Conservation (phyloP, 2,113 vertebrate species). For the Stigmatopora nigra region DNA sequence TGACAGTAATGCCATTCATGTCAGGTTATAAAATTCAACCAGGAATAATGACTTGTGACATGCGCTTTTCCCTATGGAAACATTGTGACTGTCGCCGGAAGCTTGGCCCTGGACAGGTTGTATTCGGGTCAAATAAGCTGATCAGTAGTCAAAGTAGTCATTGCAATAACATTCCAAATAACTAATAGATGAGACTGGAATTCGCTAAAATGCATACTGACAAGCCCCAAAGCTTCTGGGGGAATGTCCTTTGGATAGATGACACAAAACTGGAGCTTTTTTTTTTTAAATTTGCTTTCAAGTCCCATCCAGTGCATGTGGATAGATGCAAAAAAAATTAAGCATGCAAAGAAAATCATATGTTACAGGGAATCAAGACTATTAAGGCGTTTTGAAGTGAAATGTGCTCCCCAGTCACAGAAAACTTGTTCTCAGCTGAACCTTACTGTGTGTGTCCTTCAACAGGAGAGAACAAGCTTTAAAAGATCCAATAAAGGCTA, state of each 20-base stretch:
- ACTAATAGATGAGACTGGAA: neutral
- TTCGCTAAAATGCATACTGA: neutral
- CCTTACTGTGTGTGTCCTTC: neutral
- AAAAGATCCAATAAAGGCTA: neutral
- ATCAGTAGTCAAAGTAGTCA: slow-evolving; percentile 8
- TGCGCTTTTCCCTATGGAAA: slow-evolving; percentile 34
- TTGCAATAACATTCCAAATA: neutral
- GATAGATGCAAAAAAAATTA: neutral
- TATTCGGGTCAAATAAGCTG: slow-evolving; percentile 36
- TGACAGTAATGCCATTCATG: slow-evolving; percentile 45
- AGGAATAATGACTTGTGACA: slow-evolving; percentile 39
- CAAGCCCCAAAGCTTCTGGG: neutral
- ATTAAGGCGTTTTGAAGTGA: neutral
- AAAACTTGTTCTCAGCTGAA: neutral
- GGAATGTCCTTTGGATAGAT: neutral
- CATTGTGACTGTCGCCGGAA: slow-evolving; percentile 46
- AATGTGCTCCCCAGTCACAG: neutral
- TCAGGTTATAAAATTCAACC: slow-evolving; percentile 34
- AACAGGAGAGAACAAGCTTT: neutral
- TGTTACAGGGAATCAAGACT: neutral
- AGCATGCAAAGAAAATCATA: no score
- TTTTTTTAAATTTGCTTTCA: neutral
- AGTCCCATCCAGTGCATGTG: neutral
- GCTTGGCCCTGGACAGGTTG: slow-evolving; percentile 46
- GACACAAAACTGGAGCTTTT: neutral